Evolutionary conservation across 1,140 invertebrate species (phyloP).

Genomic region (Pseudomyrmex pallidus): DNA sequence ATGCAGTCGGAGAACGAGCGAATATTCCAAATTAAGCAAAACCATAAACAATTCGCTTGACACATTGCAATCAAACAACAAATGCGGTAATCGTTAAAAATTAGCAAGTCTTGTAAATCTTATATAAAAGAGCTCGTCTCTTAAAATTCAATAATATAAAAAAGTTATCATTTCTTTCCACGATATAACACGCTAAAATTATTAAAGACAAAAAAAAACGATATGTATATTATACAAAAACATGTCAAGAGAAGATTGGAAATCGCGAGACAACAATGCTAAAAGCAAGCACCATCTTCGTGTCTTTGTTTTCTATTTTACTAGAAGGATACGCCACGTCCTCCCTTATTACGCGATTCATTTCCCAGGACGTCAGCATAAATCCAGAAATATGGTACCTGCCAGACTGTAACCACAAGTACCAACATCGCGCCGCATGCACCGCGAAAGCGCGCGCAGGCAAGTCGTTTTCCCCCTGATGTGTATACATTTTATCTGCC

Average conservation of each 20-base stretch:
- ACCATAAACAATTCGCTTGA: neutral
- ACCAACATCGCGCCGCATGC: constrained; percentile 37
- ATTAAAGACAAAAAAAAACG: too few species aligned
- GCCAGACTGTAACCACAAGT: constrained; percentile 33
- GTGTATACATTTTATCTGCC: constrained; percentile 65
- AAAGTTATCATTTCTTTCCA: neutral
- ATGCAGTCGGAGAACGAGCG: neutral
- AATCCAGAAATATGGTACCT: constrained; percentile 72
- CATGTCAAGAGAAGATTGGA: neutral
- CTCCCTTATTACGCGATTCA: constrained; percentile 68
- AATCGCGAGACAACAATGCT: constrained; percentile 17
- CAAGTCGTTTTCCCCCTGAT: constrained; percentile 51
- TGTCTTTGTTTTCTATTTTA: constrained; percentile 40
- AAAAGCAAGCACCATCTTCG: constrained; percentile 35
- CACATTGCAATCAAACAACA: neutral
- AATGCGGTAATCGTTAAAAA: neutral
- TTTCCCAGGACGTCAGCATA: constrained; percentile 66
- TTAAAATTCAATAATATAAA: neutral
- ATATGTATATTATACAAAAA: neutral
- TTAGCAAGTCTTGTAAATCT: neutral
- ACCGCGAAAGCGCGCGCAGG: constrained; percentile 18
- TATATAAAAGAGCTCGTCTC: neutral
- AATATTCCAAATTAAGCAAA: constrained; percentile 17
- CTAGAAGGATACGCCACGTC: constrained; percentile 26
- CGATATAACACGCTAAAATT: neutral